phyloP scores from a whole-genome alignment of 2,888 invertebrate genomes.

The Ditula angustiorana region DNA sequence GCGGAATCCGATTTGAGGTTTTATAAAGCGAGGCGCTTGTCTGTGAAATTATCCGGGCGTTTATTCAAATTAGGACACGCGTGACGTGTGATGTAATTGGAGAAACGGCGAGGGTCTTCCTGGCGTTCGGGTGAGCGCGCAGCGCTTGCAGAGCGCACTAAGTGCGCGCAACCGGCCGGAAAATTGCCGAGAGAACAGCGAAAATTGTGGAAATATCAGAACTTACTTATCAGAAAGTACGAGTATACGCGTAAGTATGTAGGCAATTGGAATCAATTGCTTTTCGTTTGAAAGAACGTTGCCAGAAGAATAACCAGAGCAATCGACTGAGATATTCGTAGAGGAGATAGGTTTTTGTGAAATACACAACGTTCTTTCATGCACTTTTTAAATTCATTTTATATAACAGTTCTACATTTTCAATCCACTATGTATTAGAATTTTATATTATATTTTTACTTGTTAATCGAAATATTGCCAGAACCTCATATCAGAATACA shows the following conservation, averaged over 20 bases:
- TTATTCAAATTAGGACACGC: slow-evolving; percentile 57
- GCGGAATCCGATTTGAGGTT: slow-evolving; percentile 38
- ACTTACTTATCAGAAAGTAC: slow-evolving; percentile 40
- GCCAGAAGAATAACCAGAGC: no score
- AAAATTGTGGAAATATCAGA: slow-evolving; percentile 55
- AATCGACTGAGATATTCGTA: no score
- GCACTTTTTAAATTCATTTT: no score
- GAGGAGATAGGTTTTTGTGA: no score
- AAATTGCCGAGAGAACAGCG: slow-evolving; percentile 63
- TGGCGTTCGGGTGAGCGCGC: slow-evolving; percentile 45
- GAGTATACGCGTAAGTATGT: slow-evolving; percentile 53
- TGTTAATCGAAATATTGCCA: neutral
- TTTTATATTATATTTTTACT: no score
- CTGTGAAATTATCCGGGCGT: slow-evolving; percentile 40
- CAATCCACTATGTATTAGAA: no score
- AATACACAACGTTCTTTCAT: no score
- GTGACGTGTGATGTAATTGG: slow-evolving; percentile 42
- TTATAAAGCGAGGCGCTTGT: slow-evolving; percentile 36
- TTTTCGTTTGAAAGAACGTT: slow-evolving; percentile 11
- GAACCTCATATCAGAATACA: neutral
- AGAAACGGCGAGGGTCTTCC: slow-evolving; percentile 39
- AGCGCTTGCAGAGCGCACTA: slow-evolving; percentile 49
- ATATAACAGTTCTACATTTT: no score
- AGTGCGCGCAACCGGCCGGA: slow-evolving; percentile 54
- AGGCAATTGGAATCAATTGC: slow-evolving; percentile 40